These are phyloP conservation scores for Microtus ochrogaster DNA, from an alignment of 2,113 vertebrate genomes.

Conservation along the genomic window DNA sequence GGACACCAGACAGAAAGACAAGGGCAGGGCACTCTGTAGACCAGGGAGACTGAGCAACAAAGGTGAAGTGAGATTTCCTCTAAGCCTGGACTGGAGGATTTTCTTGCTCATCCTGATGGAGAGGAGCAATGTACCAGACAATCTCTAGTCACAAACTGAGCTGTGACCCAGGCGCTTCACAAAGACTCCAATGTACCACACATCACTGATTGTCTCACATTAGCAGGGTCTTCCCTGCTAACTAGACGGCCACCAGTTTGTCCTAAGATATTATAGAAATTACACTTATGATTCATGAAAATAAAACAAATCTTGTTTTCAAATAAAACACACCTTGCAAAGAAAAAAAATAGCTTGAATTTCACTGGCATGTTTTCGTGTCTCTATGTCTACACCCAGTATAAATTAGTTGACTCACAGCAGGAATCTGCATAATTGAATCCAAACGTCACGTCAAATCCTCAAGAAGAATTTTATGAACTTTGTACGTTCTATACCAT, in stretches of 20 bases:
- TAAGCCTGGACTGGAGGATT: neutral
- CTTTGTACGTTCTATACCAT: neutral
- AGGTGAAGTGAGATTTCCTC: neutral
- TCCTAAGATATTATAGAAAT: neutral
- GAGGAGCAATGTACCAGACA: neutral
- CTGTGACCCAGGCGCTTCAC: neutral
- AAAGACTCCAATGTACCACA: neutral
- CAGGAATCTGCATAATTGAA: neutral
- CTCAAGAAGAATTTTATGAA: neutral
- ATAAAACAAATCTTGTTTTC: neutral
- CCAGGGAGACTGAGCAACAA: neutral
- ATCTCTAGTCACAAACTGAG: neutral
- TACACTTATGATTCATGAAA: neutral
- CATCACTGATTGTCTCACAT: neutral
- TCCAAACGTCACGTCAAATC: neutral
- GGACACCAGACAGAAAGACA: neutral
- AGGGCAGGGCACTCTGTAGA: neutral
- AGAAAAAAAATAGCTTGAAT: neutral
- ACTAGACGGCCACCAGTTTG: neutral
- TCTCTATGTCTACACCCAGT: neutral
- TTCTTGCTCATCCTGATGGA: neutral
- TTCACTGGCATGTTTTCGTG: neutral
- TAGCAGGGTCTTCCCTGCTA: neutral
- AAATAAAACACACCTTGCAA: neutral
- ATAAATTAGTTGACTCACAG: neutral